These are phyloP conservation scores for Brachyptera risi DNA, from an alignment of 2,888 invertebrate genomes.

Conservation along the genomic window DNA sequence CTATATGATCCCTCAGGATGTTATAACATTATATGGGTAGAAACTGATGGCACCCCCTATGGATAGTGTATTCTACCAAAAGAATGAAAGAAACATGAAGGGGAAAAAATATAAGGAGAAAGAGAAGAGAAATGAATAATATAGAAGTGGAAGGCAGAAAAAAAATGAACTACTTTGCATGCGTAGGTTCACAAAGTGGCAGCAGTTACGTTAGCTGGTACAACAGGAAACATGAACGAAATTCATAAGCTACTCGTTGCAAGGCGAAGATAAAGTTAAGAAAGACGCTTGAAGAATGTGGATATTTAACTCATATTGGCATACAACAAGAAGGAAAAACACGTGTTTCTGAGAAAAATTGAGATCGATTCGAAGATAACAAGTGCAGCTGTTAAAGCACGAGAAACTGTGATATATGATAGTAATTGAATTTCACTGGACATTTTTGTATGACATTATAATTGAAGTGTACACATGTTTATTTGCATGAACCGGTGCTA, in stretches of 20 bases:
- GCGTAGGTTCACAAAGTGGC: slow-evolving; percentile 21
- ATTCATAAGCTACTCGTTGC: slow-evolving; percentile 20
- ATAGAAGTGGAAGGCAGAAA: slow-evolving; percentile 11
- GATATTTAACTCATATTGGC: slow-evolving; percentile 20
- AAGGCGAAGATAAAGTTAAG: slow-evolving; percentile 22
- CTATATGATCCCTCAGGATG: slow-evolving; percentile 6
- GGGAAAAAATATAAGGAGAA: too few relatives aligned
- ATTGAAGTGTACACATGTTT: too few relatives aligned
- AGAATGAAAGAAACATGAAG: slow-evolving; percentile 18
- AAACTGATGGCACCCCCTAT: slow-evolving; percentile 2
- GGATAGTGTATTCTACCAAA: slow-evolving; percentile 13
- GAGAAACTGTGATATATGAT: too few relatives aligned
- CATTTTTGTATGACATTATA: too few relatives aligned
- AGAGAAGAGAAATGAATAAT: slow-evolving; percentile 20
- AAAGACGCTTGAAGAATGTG: slow-evolving; percentile 16
- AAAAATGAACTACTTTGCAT: slow-evolving; percentile 20
- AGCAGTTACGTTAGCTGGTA: slow-evolving; percentile 9
- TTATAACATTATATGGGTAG: not conserved
- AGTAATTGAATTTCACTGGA: too few relatives aligned
- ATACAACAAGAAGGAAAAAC: not conserved
- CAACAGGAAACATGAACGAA: slow-evolving; percentile 14
- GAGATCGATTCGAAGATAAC: not conserved
- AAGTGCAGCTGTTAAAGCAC: too few relatives aligned
- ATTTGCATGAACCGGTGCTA: too few relatives aligned
- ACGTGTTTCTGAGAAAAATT: not conserved